Conservation (phyloP, 2,888 invertebrate species). For the Apamea epomidion region DNA sequence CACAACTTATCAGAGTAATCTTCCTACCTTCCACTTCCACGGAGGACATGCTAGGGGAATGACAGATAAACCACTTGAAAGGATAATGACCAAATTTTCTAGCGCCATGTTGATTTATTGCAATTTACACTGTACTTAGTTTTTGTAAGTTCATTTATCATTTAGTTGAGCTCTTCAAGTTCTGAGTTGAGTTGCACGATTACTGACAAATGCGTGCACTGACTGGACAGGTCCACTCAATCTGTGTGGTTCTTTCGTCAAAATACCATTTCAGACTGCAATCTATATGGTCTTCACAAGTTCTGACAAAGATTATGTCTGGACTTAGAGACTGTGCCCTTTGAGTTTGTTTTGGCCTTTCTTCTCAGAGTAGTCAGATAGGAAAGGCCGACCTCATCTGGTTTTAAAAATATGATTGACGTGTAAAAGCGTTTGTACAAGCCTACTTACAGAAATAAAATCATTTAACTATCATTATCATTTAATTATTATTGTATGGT, state of each 20-base stretch:
- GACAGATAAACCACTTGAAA: constrained; percentile 63
- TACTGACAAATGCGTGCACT: background rate
- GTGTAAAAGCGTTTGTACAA: too few species aligned
- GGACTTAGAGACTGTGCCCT: too few species aligned
- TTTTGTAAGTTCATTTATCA: constrained; percentile 29
- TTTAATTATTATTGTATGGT: background rate
- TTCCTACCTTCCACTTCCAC: constrained; percentile 33
- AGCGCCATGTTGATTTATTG: constrained; percentile 49
- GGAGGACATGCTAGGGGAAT: constrained; percentile 48
- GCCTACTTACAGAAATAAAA: too few species aligned
- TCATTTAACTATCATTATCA: constrained; percentile 14
- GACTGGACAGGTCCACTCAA: background rate
- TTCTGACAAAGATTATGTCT: background rate
- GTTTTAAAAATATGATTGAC: too few species aligned
- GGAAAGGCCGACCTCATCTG: too few species aligned
- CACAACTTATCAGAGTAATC: constrained; percentile 60
- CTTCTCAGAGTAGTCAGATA: too few species aligned
- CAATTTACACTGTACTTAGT: constrained; percentile 43
- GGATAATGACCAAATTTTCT: constrained; percentile 63
- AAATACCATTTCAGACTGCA: background rate
- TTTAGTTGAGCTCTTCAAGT: background rate
- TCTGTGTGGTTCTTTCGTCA: background rate
- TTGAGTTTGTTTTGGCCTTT: too few species aligned
- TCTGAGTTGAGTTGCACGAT: background rate
- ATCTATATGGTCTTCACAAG: too few species aligned